Evolutionary conservation across 2,888 invertebrate species (phyloP), one percentile per base, ranked within the genome.

Genomic region (Ischnus inquisitorius): DNA sequence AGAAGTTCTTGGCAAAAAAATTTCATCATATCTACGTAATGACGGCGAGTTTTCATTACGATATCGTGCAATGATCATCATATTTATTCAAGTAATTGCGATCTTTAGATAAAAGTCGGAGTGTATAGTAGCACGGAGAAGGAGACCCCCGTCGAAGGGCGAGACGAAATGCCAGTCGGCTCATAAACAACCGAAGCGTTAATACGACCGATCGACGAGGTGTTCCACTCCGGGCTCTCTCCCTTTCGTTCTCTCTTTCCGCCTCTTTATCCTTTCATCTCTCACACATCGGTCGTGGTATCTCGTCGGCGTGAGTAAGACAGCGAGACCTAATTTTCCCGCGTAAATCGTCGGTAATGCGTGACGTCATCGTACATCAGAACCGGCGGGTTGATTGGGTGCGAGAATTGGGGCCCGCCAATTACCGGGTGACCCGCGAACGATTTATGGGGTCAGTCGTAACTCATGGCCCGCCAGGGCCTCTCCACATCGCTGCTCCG

Each of bases 381-480:
- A 84, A 86, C 69, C 80, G 83, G 86, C 75, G 85, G 84, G 90
- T 86, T 90, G 92, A 92, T 92, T 91, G 92, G 92, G 92, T 92
- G 91, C 90, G 91, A 92, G 91, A 92, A 92, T 91, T 90, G 91
- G 90, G 88, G 88, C 90, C 88, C 89, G 90, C 91, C 92, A 92
- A 92, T 92, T 91, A 92, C 90, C 87, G 75, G 86, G 87, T 91
- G 91, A 92, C 91, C 92, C 85, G 87, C 64, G 76, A 83, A 82
- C 88, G 88, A 92, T 92, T 92, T 92, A 92, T 92, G 92, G 91
- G 92, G 91, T 92, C 92, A 89, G 90, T 89, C 91, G 88, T 92
- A 92, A 92, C 91, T 92, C 91, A 90, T 46, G 74, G 46, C 48
- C 43, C 78, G 84, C 86, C 79, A 85, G 81, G 79, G 85, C 85